These are phyloP conservation scores for Spisula solida DNA, from an alignment of 2,888 invertebrate species.

Conservation along the genomic window DNA sequence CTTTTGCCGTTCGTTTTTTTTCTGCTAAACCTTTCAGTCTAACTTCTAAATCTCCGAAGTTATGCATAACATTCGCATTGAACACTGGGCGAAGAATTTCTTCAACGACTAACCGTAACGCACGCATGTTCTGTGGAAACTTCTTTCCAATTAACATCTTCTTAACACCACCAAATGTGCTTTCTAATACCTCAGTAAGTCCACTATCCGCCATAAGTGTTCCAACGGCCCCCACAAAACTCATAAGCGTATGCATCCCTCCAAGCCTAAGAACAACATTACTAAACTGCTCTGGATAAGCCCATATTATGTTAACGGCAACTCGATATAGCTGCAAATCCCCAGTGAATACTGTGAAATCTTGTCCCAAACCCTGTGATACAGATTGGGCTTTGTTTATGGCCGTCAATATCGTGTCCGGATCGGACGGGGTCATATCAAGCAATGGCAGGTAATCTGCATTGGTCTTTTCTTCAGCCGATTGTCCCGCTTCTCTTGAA, in stretches of 20 bases:
- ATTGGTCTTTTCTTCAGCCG: conserved; percentile 51
- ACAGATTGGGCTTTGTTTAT: conserved; percentile 29
- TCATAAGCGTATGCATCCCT: conserved; percentile 75
- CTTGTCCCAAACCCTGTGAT: conserved; percentile 48
- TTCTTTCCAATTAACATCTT: conserved; percentile 74
- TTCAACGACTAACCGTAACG: conserved; percentile 41
- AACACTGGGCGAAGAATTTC: conserved; percentile 18
- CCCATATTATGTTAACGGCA: conserved; percentile 66
- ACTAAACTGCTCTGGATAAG: conserved; percentile 52
- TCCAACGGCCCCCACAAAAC: conserved; percentile 69
- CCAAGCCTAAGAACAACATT: conserved; percentile 64
- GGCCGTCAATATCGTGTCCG: conserved; percentile 50
- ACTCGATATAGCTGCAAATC: conserved; percentile 72
- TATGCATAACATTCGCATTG: no score
- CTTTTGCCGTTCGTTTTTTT: conserved; percentile 50
- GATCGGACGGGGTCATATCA: conserved; percentile 60
- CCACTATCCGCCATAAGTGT: conserved; percentile 70
- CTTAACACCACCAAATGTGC: conserved; percentile 68
- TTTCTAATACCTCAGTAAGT: conserved; percentile 65
- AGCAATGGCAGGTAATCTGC: conserved; percentile 66
- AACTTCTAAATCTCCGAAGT: no score
- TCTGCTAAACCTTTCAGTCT: background rate
- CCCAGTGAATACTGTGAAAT: conserved; percentile 59
- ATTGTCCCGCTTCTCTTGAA: conserved; percentile 54
- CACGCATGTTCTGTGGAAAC: conserved; percentile 65